These are phyloP conservation scores for Diploptera punctata DNA, from an alignment of 2,888 invertebrate species.

Conservation along the genomic window DNA sequence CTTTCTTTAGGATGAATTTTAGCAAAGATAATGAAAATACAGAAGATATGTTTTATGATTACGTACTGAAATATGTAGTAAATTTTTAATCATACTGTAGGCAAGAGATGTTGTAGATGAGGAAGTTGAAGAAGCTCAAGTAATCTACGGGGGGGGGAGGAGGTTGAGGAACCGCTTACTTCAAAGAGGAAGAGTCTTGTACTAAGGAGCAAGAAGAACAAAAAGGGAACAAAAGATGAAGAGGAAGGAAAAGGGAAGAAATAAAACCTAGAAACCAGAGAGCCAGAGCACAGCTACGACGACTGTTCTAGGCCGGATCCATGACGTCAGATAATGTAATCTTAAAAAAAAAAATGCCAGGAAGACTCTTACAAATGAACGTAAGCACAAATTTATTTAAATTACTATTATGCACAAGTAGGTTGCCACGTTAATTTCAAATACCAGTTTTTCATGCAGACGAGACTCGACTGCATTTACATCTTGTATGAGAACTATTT, in stretches of 20 bases:
- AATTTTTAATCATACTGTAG: background rate
- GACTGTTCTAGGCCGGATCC: slow-evolving; percentile 12
- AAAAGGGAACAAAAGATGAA: slow-evolving; percentile 19
- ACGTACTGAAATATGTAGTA: too few relatives aligned
- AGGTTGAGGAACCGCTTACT: slow-evolving; percentile 13
- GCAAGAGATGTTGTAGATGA: background rate
- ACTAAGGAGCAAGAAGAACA: slow-evolving; percentile 4
- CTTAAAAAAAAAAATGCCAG: slow-evolving; percentile 5
- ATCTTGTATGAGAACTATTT: too few relatives aligned
- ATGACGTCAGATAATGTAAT: background rate
- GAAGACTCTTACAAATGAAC: slow-evolving; percentile 4
- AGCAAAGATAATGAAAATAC: too few relatives aligned
- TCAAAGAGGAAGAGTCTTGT: slow-evolving; percentile 20
- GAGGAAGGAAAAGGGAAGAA: background rate
- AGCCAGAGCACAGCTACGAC: background rate
- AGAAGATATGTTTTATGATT: too few relatives aligned
- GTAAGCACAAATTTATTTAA: slow-evolving; percentile 11
- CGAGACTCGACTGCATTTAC: too few relatives aligned
- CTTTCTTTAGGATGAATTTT: too few relatives aligned
- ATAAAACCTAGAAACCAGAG: background rate
- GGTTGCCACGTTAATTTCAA: background rate
- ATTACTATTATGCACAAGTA: background rate
- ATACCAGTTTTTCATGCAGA: too few relatives aligned
- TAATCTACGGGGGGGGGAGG: too few relatives aligned
- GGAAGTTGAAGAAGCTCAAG: slow-evolving; percentile 9